Evolutionary conservation across 2,797 vertebrate genomes (phyloP).

Genomic region (Pseudopleuronectes americanus): DNA sequence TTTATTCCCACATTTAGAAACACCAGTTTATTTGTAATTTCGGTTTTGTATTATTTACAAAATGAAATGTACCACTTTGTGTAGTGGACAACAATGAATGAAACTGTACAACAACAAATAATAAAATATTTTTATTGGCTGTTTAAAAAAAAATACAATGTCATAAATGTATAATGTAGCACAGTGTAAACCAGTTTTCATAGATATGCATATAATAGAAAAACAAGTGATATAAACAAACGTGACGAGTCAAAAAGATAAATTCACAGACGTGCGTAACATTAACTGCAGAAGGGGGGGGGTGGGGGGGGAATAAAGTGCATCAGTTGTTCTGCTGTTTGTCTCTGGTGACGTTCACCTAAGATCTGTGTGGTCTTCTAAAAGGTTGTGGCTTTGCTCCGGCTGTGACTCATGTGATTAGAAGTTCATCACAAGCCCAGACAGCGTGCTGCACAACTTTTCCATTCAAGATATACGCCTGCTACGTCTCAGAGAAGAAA

Average conservation of each 20-base stretch:
- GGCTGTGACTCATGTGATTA: constrained; percentile 43
- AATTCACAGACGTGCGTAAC: background rate
- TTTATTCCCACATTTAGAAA: constrained; percentile 26
- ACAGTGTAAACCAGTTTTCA: background rate
- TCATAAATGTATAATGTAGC: background rate
- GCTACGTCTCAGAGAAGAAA: constrained; percentile 3
- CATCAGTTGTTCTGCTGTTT: constrained; percentile 1
- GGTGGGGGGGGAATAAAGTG: constrained; percentile 48
- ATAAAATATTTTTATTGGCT: constrained; percentile 42
- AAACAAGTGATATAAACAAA: too few relatives aligned
- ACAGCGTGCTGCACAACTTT: constrained; percentile 44
- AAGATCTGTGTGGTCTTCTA: background rate
- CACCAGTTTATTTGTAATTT: background rate
- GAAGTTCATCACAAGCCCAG: constrained; percentile 15
- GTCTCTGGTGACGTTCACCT: background rate
- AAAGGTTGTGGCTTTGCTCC: background rate
- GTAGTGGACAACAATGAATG: constrained; percentile 22
- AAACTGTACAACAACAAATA: constrained; percentile 43
- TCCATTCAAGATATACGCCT: constrained; percentile 36
- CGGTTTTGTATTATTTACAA: constrained; percentile 11
- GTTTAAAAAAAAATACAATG: constrained; percentile 10
- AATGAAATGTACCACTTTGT: constrained; percentile 16
- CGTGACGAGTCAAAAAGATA: background rate
- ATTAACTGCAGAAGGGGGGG: background rate
- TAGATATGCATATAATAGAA: background rate